These are phyloP conservation scores for Sarcophaga caerulescens DNA, from an alignment of 2,888 invertebrate genomes.

Conservation along the genomic window DNA sequence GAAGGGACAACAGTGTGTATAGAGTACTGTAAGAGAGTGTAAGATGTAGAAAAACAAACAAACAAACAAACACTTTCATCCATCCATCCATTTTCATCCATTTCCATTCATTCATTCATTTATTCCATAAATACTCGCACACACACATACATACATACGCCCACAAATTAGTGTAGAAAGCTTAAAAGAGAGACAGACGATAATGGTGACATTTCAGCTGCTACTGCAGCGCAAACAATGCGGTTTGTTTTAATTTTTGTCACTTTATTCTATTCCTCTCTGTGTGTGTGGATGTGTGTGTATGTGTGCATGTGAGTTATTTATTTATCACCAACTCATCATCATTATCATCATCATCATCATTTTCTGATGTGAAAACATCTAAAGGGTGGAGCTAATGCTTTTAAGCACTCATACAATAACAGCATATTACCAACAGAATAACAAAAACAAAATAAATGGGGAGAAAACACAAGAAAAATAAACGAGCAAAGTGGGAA, in stretches of 20 bases:
- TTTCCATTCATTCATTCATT: background rate
- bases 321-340: slow-evolving; percentile 39
- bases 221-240: slow-evolving; percentile 61
- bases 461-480: background rate
- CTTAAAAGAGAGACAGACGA: slow-evolving; percentile 46
- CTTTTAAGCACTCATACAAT: slow-evolving; percentile 60
- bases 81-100: background rate
- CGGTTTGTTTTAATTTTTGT: slow-evolving; percentile 55
- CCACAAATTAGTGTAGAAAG: slow-evolving; percentile 55
- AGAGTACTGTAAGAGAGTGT: too few species aligned
- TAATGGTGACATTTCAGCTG: slow-evolving; percentile 60
- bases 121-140: slow-evolving; percentile 18
- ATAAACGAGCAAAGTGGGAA: background rate
- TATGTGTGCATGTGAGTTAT: background rate
- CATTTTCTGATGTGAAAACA: slow-evolving; percentile 55
- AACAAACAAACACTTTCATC: slow-evolving; percentile 2
- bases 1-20: too few species aligned
- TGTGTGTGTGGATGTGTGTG: background rate
- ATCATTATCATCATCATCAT: slow-evolving; percentile 42
- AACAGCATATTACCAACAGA: slow-evolving; percentile 9
- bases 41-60: slow-evolving; percentile 40
- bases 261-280: background rate
- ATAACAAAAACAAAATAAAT: slow-evolving; percentile 39
- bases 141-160: too few species aligned
- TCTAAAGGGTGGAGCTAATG: slow-evolving; percentile 64